These are phyloP conservation scores for Apolygus lucorum DNA, from an alignment of 1,140 invertebrate species.

Conservation along the genomic window DNA sequence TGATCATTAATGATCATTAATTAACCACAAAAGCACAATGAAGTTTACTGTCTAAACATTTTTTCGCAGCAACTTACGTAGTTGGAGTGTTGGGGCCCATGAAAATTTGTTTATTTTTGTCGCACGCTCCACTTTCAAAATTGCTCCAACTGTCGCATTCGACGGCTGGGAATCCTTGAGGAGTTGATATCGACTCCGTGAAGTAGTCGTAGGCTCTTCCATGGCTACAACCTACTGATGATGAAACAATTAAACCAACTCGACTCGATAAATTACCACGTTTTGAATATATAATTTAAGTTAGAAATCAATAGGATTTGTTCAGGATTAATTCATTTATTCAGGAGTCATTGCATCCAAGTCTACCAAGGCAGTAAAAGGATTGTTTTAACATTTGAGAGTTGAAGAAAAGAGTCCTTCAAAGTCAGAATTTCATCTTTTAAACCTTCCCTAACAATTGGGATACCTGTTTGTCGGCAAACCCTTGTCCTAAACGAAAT, in stretches of 20 bases:
- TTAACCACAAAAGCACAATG: not conserved
- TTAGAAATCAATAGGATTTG: not conserved
- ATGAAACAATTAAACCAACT: not conserved
- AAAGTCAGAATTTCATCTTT: no score
- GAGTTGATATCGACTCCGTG: constrained; percentile 51
- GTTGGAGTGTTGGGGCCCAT: constrained; percentile 29
- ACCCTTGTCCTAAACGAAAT: no score
- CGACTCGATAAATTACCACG: not conserved
- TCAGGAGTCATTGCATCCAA: not conserved
- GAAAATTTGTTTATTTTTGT: constrained; percentile 18
- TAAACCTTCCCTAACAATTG: no score
- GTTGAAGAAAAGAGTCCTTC: no score
- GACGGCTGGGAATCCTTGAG: constrained; percentile 39
- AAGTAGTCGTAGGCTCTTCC: constrained; percentile 56
- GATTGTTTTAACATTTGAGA: no score
- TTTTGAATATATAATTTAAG: not conserved
- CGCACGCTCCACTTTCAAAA: constrained; percentile 23
- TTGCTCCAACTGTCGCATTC: constrained; percentile 29
- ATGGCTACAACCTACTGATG: constrained; percentile 63
- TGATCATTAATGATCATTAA: not conserved
- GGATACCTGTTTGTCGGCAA: no score
- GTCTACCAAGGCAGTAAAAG: no score
- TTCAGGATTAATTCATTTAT: not conserved
- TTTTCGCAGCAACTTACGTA: constrained; percentile 23
- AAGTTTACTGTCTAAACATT: not conserved